Base-by-base conservation (phyloP, 2,797 vertebrate genomes). In the Chelon labrosus region DNA sequence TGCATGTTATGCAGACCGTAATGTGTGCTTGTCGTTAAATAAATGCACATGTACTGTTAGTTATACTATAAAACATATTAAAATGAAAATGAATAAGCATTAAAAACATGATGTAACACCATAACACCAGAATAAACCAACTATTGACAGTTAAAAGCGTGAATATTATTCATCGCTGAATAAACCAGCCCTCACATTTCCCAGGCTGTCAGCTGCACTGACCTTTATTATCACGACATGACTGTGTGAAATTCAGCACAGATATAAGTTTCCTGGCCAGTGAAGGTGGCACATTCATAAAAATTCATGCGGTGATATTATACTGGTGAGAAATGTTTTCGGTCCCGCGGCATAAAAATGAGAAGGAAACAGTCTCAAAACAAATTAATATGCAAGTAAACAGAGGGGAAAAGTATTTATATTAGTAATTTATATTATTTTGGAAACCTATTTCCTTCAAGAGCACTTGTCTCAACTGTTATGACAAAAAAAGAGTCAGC, bases 201-300 rank as follows among this genome's bases (percentile, higher is more conserved):
- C 5, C 11, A 68, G 60, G 19, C 53, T 70, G 60, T 51, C 59
- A 42, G 50, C 49, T 62, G 70, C 56, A n/a, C 2, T 62, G 25
- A 64, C 61, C 62, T 57, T 66, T 47, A 50, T 62, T 47, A 47
- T 38, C 12, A 27, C 8, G 9, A 42, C 63, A 31, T 1, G 5
- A 63, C 16, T 27, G 73, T 80, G 71, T 76, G 70, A 86, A 77
- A 72, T 85, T 66, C 57, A 51, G 20, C 82, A 75, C 50, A 35
- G 13, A 70, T 10, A 49, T 73, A 65, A 68, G 66, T 74, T 72
- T 73, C 31, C 35, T 68, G 55, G 58, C 52, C n/a, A 25, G 22
- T 2, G 19, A 75, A 77, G 39, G 68, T 46, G 70, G 31, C 42
- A 72, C 51, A 62, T 69, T 80, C 67, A 65, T 80, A 61, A 74